These are phyloP conservation scores for Drosophila suboccidentalis DNA, from an alignment of 2,888 invertebrate genomes.

Conservation along the genomic window DNA sequence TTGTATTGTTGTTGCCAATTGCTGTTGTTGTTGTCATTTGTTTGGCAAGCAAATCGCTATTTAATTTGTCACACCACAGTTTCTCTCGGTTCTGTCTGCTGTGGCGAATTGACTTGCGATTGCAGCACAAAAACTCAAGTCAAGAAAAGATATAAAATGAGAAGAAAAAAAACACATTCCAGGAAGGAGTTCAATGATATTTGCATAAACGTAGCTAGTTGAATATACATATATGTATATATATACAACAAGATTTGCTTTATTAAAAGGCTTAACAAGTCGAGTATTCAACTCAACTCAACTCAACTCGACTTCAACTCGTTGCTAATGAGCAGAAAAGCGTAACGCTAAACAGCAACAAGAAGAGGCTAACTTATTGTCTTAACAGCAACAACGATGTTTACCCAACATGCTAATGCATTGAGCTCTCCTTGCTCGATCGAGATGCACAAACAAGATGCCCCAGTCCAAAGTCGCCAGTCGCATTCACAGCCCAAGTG, in stretches of 20 bases:
- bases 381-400: constrained; percentile 69
- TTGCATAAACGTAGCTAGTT: constrained; percentile 44
- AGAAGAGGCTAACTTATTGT: constrained; percentile 62
- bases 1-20: constrained; percentile 24
- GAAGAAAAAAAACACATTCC: constrained; percentile 51
- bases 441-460: constrained; percentile 62
- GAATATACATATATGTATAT: not conserved
- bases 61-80: constrained; percentile 74
- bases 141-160: not conserved
- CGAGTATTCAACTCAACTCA: constrained; percentile 30
- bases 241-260: constrained; percentile 50
- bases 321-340: constrained; percentile 82
- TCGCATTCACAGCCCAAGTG: constrained; percentile 22
- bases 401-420: constrained; percentile 79
- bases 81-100: constrained; percentile 20
- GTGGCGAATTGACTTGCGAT: constrained; percentile 60
- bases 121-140: constrained; percentile 7
- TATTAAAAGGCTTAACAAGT: constrained; percentile 70
- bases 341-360: constrained; percentile 67
- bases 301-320: constrained; percentile 3
- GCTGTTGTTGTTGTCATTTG: constrained; percentile 31
- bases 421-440: constrained; percentile 59
- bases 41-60: constrained; percentile 60
- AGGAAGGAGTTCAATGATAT: constrained; percentile 72
- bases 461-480: constrained; percentile 23